Evolutionary conservation across 2,888 invertebrate species (phyloP).

Genomic region (Dryobotodes eremita): DNA sequence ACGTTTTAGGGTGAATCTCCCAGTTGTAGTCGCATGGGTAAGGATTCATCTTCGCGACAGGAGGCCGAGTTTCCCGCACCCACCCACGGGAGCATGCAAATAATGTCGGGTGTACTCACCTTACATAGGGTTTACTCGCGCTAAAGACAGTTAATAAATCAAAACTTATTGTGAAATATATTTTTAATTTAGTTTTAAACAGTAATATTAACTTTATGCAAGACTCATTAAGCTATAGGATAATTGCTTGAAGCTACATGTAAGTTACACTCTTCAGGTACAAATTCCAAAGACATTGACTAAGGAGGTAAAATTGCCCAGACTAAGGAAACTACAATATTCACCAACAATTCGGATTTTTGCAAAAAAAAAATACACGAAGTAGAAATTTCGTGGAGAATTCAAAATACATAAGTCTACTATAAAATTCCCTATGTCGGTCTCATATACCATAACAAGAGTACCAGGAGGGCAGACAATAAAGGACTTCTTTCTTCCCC

Average conservation of each 20-base stretch:
- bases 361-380: too few relatives aligned
- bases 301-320: too few relatives aligned
- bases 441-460: constrained; percentile 42
- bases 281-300: too few relatives aligned
- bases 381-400: too few relatives aligned
- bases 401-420: too few relatives aligned
- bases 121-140: constrained; percentile 40
- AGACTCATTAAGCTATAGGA: not conserved
- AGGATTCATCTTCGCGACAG: constrained; percentile 87
- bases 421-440: too few relatives aligned
- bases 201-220: not conserved
- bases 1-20: constrained; percentile 73
- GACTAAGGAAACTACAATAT: too few relatives aligned
- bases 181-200: not conserved
- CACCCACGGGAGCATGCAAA: constrained; percentile 69
- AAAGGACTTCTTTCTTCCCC: constrained; percentile 78
- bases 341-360: too few relatives aligned
- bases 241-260: not conserved
- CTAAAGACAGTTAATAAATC: constrained; percentile 20
- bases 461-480: constrained; percentile 68
- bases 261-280: too few relatives aligned
- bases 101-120: constrained; percentile 81
- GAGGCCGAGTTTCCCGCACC: constrained; percentile 79
- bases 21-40: constrained; percentile 78
- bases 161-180: constrained; percentile 6